Evolutionary conservation across 2,797 vertebrate species (phyloP).

Genomic region (Chelidonichthys spinosus): DNA sequence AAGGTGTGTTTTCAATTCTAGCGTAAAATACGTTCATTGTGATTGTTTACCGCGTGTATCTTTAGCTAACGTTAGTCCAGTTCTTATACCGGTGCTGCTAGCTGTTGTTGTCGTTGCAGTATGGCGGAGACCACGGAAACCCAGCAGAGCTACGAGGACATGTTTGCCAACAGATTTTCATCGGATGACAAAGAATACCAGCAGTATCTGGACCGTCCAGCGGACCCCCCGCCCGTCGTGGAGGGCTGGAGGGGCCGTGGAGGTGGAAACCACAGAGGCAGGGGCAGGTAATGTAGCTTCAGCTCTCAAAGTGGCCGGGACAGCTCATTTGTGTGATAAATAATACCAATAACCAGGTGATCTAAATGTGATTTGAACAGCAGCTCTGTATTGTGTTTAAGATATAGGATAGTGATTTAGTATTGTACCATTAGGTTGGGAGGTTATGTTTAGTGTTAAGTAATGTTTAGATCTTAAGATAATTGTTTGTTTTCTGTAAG

Average conservation of each 20-base stretch:
- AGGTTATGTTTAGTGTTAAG: too few species aligned
- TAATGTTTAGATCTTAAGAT: too few species aligned
- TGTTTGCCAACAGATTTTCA: slow-evolving; percentile 90
- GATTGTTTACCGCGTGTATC: background rate
- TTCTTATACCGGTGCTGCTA: background rate
- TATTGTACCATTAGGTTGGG: background rate
- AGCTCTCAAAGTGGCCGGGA: background rate
- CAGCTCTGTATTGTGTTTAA: background rate
- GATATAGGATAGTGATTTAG: background rate
- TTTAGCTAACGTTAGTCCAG: background rate
- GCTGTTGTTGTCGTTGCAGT: slow-evolving; percentile 63
- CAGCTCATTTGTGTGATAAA: background rate
- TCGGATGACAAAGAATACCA: slow-evolving; percentile 89
- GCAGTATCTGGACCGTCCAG: slow-evolving; percentile 83
- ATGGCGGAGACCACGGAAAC: slow-evolving; percentile 83
- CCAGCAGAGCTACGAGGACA: slow-evolving; percentile 82
- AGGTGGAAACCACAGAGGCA: slow-evolving; percentile 86
- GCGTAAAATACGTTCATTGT: rapidly evolving
- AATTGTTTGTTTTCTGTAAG: background rate
- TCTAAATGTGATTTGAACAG: background rate
- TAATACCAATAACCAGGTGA: too few species aligned
- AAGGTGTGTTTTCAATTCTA: background rate
- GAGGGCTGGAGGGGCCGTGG: slow-evolving; percentile 89
- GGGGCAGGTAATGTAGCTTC: slow-evolving; percentile 82
- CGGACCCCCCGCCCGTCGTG: slow-evolving; percentile 88